phyloP scores from a whole-genome alignment of 2,113 vertebrate genomes.

The Pituophis catenifer region DNA sequence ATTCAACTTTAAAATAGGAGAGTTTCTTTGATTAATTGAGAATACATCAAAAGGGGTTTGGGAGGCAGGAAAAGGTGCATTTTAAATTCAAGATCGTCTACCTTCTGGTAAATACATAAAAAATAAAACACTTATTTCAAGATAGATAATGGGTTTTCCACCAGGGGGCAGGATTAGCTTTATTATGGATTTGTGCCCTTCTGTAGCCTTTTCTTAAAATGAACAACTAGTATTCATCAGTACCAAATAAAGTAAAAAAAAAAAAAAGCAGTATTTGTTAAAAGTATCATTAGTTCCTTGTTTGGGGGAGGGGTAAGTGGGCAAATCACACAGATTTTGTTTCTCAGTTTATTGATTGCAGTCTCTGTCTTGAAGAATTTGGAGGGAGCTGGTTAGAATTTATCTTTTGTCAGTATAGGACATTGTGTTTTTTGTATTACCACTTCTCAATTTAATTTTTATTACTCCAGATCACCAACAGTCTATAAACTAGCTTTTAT shows the following conservation, averaged over 20 bases:
- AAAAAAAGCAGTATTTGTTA: neutral
- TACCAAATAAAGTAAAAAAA: neutral
- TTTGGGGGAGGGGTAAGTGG: neutral
- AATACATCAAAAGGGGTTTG: neutral
- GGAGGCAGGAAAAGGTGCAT: neutral
- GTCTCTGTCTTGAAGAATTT: neutral
- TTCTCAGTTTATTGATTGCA: neutral
- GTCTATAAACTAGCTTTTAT: neutral
- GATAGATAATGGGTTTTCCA: neutral
- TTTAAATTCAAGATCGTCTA: neutral
- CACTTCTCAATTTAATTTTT: neutral
- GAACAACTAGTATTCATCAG: neutral
- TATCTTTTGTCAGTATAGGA: neutral
- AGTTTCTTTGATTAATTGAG: neutral
- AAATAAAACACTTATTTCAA: neutral
- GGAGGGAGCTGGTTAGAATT: neutral
- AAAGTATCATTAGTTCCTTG: neutral
- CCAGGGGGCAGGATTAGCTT: neutral
- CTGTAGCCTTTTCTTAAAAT: neutral
- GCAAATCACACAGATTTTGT: neutral
- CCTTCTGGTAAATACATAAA: neutral
- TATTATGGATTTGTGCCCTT: neutral
- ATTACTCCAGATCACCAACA: neutral
- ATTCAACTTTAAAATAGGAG: neutral
- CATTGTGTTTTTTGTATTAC: neutral